These are phyloP conservation scores for Calliopsis andreniformis DNA, from an alignment of 1,140 invertebrate genomes.

Conservation along the genomic window DNA sequence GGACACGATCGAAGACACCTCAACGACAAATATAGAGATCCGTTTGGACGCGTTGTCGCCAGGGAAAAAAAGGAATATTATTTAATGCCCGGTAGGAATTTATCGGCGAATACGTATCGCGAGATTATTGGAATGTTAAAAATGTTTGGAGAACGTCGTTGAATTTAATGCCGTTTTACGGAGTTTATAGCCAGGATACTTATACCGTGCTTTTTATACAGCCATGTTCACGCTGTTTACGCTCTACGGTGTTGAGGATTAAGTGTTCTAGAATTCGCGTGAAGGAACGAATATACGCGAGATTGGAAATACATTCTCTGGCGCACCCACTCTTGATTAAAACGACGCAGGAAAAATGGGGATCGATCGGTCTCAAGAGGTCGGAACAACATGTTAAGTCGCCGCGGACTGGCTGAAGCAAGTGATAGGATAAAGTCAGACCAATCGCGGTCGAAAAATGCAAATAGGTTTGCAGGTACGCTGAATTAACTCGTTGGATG, in stretches of 20 bases:
- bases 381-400: constrained; percentile 20
- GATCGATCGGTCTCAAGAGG: constrained; percentile 21
- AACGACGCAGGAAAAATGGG: constrained; percentile 6
- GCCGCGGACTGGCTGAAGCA: constrained; percentile 14
- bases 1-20: constrained; percentile 3
- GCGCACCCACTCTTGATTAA: constrained; percentile 20
- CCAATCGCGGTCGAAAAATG: no score
- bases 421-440: background rate
- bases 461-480: no score
- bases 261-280: background rate
- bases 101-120: constrained; percentile 36
- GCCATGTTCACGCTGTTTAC: constrained; percentile 34
- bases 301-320: constrained; percentile 25
- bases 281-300: background rate
- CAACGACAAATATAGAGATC: constrained; percentile 45
- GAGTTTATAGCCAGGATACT: background rate
- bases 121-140: constrained; percentile 18
- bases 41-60: background rate
- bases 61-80: background rate
- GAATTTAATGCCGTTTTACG: background rate
- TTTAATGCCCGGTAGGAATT: background rate
- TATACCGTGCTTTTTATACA: background rate
- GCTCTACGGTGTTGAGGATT: background rate
- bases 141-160: constrained; percentile 8
- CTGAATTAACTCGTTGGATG: no score